Percentiles rank a stretch among this genome's conserved stretches.
Evolutionary conservation across 2,797 vertebrate species (phyloP).

Genomic region (Lithobates sylvaticus): DNA sequence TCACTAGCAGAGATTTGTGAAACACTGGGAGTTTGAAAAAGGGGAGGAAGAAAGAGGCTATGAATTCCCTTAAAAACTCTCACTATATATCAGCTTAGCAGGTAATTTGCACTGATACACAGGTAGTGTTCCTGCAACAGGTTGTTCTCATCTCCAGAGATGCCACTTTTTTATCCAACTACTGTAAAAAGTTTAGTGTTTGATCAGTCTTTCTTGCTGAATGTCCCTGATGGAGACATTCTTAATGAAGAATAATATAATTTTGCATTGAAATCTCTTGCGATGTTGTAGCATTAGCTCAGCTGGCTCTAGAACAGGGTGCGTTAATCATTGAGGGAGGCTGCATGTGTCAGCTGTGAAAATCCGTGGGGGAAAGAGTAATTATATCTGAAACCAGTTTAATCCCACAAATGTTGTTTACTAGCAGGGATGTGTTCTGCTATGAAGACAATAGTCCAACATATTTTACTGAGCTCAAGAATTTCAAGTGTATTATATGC

Average conservation of each 20-base stretch:
- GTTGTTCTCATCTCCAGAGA: slow-evolving; percentile 16
- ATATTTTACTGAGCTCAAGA: background rate
- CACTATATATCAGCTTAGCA: slow-evolving; percentile 22
- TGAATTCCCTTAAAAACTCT: background rate
- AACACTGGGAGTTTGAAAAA: background rate
- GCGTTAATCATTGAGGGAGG: slow-evolving; percentile 50
- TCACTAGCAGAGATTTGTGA: background rate
- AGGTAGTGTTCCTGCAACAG: slow-evolving; percentile 9
- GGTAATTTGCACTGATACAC: slow-evolving; percentile 15
- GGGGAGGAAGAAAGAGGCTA: background rate
- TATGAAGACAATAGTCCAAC: background rate
- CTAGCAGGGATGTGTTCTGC: background rate
- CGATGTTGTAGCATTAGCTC: slow-evolving; percentile 40
- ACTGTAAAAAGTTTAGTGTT: slow-evolving; percentile 6
- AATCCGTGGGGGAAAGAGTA: slow-evolving; percentile 42
- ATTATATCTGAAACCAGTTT: slow-evolving; percentile 48
- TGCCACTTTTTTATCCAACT: slow-evolving; percentile 2
- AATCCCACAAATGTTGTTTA: slow-evolving; percentile 55
- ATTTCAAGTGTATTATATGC: background rate
- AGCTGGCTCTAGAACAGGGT: slow-evolving; percentile 33
- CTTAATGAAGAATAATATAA: slow-evolving; percentile 55
- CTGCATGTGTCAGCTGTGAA: slow-evolving; percentile 43
- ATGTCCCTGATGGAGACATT: slow-evolving; percentile 23
- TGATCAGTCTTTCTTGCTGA: slow-evolving; percentile 5
- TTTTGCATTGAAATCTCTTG: slow-evolving; percentile 41